Conservation (phyloP, 2,888 invertebrate genomes). For the Epirrita christyi region DNA sequence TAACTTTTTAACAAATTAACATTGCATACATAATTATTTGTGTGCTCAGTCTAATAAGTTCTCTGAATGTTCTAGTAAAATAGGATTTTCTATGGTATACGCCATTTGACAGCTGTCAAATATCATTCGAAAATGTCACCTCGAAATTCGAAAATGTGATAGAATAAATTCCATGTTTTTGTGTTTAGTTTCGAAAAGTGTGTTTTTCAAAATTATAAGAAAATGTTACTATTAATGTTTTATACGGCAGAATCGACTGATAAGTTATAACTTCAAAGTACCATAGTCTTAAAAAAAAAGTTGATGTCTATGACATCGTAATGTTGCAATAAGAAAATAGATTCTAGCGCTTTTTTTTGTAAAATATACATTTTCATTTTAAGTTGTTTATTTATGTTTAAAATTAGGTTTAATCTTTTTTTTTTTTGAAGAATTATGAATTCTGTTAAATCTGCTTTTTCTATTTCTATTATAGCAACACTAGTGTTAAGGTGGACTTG, state of each 20-base stretch:
- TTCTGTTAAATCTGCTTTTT: conserved; percentile 42
- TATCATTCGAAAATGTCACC: conserved; percentile 30
- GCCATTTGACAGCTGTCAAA: conserved; percentile 29
- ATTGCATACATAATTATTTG: conserved; percentile 10
- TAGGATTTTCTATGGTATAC: conserved; percentile 22
- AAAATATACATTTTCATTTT: conserved; percentile 58
- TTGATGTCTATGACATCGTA: conserved; percentile 63
- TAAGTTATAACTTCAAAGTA: conserved; percentile 36
- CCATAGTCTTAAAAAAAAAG: conserved; percentile 45
- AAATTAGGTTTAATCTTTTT: conserved; percentile 47
- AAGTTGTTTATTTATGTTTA: conserved; percentile 56
- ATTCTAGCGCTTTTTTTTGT: conserved; percentile 58
- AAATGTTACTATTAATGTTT: conserved; percentile 19
- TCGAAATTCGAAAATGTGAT: conserved; percentile 66
- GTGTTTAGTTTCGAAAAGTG: conserved; percentile 66
- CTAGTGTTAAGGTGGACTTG: conserved; percentile 21
- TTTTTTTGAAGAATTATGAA: conserved; percentile 48
- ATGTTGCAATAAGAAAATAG: conserved; percentile 71
- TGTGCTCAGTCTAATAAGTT: not conserved
- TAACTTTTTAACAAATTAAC: not conserved
- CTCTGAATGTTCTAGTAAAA: not conserved
- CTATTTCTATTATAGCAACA: conserved; percentile 33
- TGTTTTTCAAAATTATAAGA: conserved; percentile 36
- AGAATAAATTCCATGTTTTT: conserved; percentile 76
- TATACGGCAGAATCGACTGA: conserved; percentile 50